A percentile compares a stretch with the other conserved stretches of the same genome.
These are phyloP conservation scores for Dendroctonus valens DNA, from an alignment of 1,140 invertebrate species.

Conservation along the genomic window DNA sequence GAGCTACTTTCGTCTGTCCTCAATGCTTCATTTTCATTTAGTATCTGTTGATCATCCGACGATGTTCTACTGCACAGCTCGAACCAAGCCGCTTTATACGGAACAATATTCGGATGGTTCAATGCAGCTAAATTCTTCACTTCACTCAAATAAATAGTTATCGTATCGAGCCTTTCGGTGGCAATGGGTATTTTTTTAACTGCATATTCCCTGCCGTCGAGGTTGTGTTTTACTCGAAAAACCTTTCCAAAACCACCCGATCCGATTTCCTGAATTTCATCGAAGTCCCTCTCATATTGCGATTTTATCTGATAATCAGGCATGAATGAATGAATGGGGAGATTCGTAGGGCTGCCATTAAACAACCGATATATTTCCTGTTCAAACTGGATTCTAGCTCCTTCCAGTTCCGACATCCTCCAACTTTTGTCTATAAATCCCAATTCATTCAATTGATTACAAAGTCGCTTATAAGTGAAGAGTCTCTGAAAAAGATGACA, in stretches of 20 bases:
- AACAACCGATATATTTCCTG: conserved; percentile 61
- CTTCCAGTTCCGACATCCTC: conserved; percentile 63
- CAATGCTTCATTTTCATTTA: neutral
- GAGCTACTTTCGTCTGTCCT: neutral
- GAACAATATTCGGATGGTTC: conserved; percentile 78
- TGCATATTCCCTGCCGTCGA: conserved; percentile 77
- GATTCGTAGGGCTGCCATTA: conserved; percentile 56
- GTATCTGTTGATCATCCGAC: conserved; percentile 9
- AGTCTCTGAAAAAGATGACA: too few relatives aligned
- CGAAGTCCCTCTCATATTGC: conserved; percentile 72
- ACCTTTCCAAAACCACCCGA: conserved; percentile 72
- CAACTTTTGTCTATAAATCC: conserved; percentile 67
- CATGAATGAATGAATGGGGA: conserved; percentile 53
- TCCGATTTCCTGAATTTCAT: conserved; percentile 70
- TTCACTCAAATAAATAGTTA: conserved; percentile 67
- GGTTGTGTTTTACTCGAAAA: conserved; percentile 62
- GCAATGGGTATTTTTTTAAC: conserved; percentile 76
- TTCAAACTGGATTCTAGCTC: conserved; percentile 63
- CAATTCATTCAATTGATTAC: conserved; percentile 63
- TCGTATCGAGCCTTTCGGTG: conserved; percentile 58
- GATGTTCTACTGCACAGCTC: conserved; percentile 52
- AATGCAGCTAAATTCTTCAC: conserved; percentile 76
- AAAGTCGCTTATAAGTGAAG: conserved; percentile 54
- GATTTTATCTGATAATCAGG: conserved; percentile 54
- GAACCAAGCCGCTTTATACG: conserved; percentile 82